Conservation (phyloP, 1,140 invertebrate genomes). For the Temnothorax nylanderi region DNA sequence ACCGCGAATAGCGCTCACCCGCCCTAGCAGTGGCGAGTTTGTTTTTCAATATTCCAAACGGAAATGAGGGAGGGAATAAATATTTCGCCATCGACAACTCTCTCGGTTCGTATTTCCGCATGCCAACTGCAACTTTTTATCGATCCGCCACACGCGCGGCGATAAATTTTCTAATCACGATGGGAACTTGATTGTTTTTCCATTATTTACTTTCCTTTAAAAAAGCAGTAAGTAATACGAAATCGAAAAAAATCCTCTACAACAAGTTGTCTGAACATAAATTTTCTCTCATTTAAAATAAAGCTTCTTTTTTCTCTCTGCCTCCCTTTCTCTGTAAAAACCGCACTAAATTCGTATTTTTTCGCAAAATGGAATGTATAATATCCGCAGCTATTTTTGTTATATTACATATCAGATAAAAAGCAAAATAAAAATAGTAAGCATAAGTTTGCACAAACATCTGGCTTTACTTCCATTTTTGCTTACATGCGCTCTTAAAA, state of each 20-base stretch:
- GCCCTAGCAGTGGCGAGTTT: slow-evolving; percentile 22
- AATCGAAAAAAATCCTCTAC: background rate
- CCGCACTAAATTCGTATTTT: background rate
- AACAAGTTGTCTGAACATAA: background rate
- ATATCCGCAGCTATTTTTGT: background rate
- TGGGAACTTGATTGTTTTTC: slow-evolving; percentile 42
- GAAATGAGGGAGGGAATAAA: slow-evolving; percentile 59
- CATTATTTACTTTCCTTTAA: slow-evolving; percentile 24
- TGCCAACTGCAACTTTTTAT: slow-evolving; percentile 47
- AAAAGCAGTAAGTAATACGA: background rate
- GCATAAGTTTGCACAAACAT: background rate
- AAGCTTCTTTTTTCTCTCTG: background rate
- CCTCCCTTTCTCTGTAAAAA: background rate
- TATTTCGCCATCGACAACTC: slow-evolving; percentile 50
- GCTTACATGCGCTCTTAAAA: background rate
- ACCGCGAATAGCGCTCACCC: background rate
- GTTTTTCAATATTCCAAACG: slow-evolving; percentile 61
- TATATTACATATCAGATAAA: background rate
- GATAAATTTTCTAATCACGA: slow-evolving; percentile 45
- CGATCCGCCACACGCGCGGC: slow-evolving; percentile 19
- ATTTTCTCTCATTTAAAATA: background rate
- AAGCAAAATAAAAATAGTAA: background rate
- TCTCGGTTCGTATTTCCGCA: slow-evolving; percentile 55
- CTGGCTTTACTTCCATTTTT: background rate
- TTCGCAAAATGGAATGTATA: background rate